Evolutionary conservation across 2,113 vertebrate species (phyloP), one percentile per base, ranked within the genome.

Genomic region (Motacilla alba): DNA sequence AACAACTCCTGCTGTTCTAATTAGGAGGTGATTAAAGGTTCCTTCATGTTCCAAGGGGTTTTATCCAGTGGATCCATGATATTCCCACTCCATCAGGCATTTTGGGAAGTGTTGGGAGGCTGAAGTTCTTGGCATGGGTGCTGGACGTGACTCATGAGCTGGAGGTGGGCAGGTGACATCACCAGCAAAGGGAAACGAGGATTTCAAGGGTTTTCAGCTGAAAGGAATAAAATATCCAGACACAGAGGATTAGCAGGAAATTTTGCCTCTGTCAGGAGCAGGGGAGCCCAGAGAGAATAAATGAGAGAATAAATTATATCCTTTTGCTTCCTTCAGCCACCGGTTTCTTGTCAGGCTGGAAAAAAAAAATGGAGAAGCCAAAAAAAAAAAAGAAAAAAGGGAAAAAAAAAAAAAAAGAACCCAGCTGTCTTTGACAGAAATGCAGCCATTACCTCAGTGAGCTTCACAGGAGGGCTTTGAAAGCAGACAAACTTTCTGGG

Each of bases 161-260:
- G 85, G 86, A 97, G 78, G 47, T 93, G 69, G 67, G 89, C 47
- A 68, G 83, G 67, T 94, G 90, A 94, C 92, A 96, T 96, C 90
- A 85, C 39, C 92, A 90, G 43, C 80, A 72, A 78, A 95, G 53
- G 93, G 83, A 95, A 86, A 76, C 13, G 2, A 31, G 72, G 62
- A 50, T 67, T 67, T 35, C 72, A 59, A 76, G 93, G 89, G 56
- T 83, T 93, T 93, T 94, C 79, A 83, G 26, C 35, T 86, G 77
- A 66, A 84, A 80, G 56, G 94, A 91, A 95, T 92, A 91, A 97
- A 94, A 89, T 85, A 92, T 81, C 95, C 94, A 97, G 95, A 97
- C 96, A 73, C 72, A 59, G 46, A 60, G 79, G 82, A 93, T 95
- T 93, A 90, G 58, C 84, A 95, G 72, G 60, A 58, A 63, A 26